Conservation (phyloP, 2,888 invertebrate species). For the Anarsia innoxiella region DNA sequence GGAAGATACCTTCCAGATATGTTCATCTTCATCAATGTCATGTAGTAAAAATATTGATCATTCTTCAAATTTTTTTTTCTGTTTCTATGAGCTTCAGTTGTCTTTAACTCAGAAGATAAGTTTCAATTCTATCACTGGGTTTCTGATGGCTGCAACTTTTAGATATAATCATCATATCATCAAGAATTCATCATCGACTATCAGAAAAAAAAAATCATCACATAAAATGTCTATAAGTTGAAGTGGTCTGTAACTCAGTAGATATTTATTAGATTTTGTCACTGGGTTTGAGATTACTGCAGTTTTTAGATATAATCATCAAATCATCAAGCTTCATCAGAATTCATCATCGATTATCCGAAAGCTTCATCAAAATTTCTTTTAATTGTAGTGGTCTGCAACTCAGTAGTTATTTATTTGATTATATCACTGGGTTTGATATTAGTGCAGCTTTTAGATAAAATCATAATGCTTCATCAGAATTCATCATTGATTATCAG, state of each 20-base stretch:
- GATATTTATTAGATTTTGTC: conserved; percentile 22
- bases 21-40: no score
- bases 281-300: conserved; percentile 23
- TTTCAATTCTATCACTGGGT: conserved; percentile 14
- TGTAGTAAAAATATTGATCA: no score
- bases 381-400: conserved; percentile 7
- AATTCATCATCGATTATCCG: background rate
- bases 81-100: conserved; percentile 11
- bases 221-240: background rate
- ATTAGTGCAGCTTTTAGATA: background rate
- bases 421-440: conserved; percentile 12
- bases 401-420: conserved; percentile 1
- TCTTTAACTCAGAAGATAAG: conserved; percentile 10
- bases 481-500: background rate
- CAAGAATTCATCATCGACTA: background rate
- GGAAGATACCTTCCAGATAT: no score
- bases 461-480: background rate
- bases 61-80: no score
- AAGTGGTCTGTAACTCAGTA: conserved; percentile 12
- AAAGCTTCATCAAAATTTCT: background rate
- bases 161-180: conserved; percentile 5
- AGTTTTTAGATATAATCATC: conserved; percentile 2
- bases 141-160: conserved; percentile 14
- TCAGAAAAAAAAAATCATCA: no score
- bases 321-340: conserved; percentile 6